Conservation (phyloP, 2,113 vertebrate species). For the Alectura lathami region DNA sequence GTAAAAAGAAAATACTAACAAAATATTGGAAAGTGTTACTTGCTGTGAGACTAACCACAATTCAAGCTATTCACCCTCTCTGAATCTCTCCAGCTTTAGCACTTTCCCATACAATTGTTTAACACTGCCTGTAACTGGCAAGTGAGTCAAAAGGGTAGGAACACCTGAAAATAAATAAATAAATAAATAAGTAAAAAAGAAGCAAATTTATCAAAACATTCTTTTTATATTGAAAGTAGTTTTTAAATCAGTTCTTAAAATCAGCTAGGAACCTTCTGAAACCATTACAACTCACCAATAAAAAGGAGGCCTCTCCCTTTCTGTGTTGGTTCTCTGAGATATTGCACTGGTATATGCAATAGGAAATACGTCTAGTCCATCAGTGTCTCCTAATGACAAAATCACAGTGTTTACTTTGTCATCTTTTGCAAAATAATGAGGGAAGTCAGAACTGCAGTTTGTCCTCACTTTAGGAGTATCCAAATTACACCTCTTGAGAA, state of each 20-base stretch:
- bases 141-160: background rate
- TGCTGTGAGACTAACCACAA: background rate
- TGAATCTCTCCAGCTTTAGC: background rate
- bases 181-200: background rate
- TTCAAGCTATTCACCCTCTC: constrained; percentile 21
- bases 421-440: background rate
- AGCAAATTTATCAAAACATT: background rate
- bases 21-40: background rate
- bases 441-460: background rate
- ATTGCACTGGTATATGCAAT: rapidly evolving
- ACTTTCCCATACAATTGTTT: background rate
- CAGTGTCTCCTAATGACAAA: background rate
- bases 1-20: background rate
- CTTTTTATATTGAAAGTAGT: background rate
- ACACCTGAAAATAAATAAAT: background rate
- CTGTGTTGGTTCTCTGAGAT: background rate
- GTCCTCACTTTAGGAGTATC: background rate
- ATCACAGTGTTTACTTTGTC: background rate
- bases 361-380: background rate
- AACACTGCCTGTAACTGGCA: background rate
- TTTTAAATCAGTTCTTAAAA: background rate
- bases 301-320: background rate
- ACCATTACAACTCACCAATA: rapidly evolving
- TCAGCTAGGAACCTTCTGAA: background rate
- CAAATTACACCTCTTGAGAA: background rate